Evolutionary conservation across 2,888 invertebrate genomes (phyloP), one percentile per base, ranked within the genome.

Genomic region (Anoplius nigerrimus): DNA sequence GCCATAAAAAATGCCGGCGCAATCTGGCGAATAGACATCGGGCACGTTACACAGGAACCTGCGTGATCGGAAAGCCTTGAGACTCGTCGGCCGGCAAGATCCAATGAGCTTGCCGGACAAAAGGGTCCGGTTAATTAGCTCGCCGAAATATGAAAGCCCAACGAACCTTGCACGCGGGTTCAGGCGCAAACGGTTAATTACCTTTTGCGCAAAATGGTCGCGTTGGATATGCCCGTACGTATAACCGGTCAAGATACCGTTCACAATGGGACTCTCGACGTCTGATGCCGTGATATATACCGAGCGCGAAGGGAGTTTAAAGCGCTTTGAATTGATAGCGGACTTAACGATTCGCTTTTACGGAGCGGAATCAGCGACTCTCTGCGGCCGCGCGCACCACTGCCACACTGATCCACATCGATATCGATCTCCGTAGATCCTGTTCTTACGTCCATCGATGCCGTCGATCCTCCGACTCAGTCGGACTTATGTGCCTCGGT

Each of bases 401-500:
- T 81, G 82, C 82, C 81, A 81, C 74, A 81, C 81, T 82, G 75
- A 79, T 81, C 82, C 76, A 81, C 79, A 81, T 81, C 81, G 81
- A 81, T 81, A 82, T 78, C 71, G 74, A 82, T 81, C 82, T 82
- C 68, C 66, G 71, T 77, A 79, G 79, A 81, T 82, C 81, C 76
- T 79, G 77, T 77, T 82, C 69, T 68, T 69, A 64, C 69, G 68
- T 54, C 45, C 51, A 54, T 13, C 11, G 34, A 34, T 34, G 34
- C 34, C 34, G 11, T 34, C n/a, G n/a, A n/a, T 34, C 34, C 34
- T 34, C 11, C 34, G 34, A 34, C 34, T 34, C 34, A 34, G 11
- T 34, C 11, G n/a, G n/a, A n/a, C n/a, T n/a, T n/a, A n/a, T n/a
- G n/a, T n/a, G n/a, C n/a, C n/a, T n/a, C n/a, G n/a, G n/a, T n/a